These are phyloP conservation scores for Conomelus anceps DNA, from an alignment of 2,888 invertebrate species.

Conservation along the genomic window DNA sequence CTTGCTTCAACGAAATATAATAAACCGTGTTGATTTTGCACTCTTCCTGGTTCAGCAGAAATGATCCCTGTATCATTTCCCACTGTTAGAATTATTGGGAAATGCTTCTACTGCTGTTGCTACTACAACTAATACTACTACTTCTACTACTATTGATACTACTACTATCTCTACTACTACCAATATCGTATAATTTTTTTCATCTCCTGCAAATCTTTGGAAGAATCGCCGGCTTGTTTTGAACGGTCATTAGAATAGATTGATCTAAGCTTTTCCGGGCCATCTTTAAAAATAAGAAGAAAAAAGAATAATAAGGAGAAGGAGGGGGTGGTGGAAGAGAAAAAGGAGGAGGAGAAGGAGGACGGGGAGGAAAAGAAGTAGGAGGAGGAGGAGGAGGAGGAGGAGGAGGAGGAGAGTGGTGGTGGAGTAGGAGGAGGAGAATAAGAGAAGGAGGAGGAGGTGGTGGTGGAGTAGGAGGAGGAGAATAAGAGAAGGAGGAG, in stretches of 20 bases:
- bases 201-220: too few relatives aligned
- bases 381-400: not conserved
- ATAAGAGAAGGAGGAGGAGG: not conserved
- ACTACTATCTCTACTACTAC: too few relatives aligned
- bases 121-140: too few relatives aligned
- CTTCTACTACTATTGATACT: too few relatives aligned
- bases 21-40: not conserved
- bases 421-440: not conserved
- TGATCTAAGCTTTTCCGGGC: too few relatives aligned
- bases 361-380: not conserved
- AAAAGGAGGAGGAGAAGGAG: not conserved
- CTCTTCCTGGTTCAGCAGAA: not conserved
- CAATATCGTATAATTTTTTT: too few relatives aligned
- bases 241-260: too few relatives aligned
- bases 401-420: not conserved
- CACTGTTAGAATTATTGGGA: too few relatives aligned
- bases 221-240: too few relatives aligned
- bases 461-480: not conserved
- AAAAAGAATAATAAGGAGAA: not conserved
- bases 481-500: not conserved
- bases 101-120: too few relatives aligned
- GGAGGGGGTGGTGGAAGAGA: not conserved
- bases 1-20: not conserved
- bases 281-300: not conserved
- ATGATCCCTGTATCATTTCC: too few relatives aligned